These are phyloP conservation scores for Platycheirus rosarum DNA, from an alignment of 2,888 invertebrate species.

Conservation along the genomic window DNA sequence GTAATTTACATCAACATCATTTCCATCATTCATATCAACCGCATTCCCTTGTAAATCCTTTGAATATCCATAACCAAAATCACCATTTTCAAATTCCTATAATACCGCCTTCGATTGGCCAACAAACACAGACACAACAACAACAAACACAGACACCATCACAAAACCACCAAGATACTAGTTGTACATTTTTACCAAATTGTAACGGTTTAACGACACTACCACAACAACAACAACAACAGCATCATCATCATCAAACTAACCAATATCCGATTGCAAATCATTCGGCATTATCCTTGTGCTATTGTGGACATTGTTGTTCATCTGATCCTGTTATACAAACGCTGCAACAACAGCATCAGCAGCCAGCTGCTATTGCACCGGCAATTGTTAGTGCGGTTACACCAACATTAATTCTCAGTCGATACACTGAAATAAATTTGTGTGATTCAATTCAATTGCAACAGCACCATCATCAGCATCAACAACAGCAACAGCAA, in stretches of 20 bases:
- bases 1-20: constrained; percentile 70
- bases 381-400: constrained; percentile 74
- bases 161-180: constrained; percentile 61
- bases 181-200: constrained; percentile 69
- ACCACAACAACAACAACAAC: constrained; percentile 42
- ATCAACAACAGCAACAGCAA: constrained; percentile 76
- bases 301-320: constrained; percentile 77
- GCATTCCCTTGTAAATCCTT: constrained; percentile 64
- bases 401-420: constrained; percentile 76
- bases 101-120: constrained; percentile 69
- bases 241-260: too few species aligned
- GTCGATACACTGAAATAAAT: constrained; percentile 77
- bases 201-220: constrained; percentile 65
- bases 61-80: constrained; percentile 65
- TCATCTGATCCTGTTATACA: constrained; percentile 66
- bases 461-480: constrained; percentile 78
- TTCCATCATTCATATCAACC: constrained; percentile 65
- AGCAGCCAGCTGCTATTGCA: constrained; percentile 21
- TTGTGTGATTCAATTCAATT: constrained; percentile 76
- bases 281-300: constrained; percentile 70
- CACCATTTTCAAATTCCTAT: constrained; percentile 60
- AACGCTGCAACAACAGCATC: constrained; percentile 36
- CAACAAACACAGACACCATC: constrained; percentile 59
- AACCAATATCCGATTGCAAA: constrained; percentile 48
- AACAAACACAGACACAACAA: too few species aligned